phyloP scores from a whole-genome alignment of 2,888 invertebrate species.

The Luperina nickerlii region DNA sequence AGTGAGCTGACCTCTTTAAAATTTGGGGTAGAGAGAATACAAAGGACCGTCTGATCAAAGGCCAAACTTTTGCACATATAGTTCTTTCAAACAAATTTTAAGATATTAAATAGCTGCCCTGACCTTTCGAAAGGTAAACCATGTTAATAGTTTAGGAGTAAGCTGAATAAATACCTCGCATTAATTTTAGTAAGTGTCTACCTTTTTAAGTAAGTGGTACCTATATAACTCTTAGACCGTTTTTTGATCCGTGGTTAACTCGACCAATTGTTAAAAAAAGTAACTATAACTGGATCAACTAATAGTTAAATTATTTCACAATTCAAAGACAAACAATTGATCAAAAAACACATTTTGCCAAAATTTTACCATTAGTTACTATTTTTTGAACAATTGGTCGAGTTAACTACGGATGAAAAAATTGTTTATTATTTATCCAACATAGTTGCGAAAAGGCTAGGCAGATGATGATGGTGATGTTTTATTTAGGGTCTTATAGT shows the following conservation, averaged over 20 bases:
- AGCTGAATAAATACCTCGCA: not conserved
- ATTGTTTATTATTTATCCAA: not conserved
- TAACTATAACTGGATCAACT: too few species aligned
- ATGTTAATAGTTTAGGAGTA: constrained; percentile 5
- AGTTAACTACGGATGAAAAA: not conserved
- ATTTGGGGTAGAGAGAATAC: constrained; percentile 19
- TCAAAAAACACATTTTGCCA: too few species aligned
- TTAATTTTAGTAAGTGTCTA: not conserved
- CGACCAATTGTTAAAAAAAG: too few species aligned
- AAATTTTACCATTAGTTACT: too few species aligned
- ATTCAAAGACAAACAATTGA: too few species aligned
- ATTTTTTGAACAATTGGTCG: too few species aligned
- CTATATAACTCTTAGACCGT: too few species aligned
- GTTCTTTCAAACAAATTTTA: constrained; percentile 9
- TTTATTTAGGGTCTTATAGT: not conserved
- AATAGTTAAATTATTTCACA: too few species aligned
- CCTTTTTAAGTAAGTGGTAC: not conserved
- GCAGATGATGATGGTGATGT: too few species aligned
- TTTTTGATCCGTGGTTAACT: too few species aligned
- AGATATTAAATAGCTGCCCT: constrained; percentile 30
- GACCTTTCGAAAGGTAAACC: constrained; percentile 11
- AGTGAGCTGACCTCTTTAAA: constrained; percentile 24
- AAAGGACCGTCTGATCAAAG: constrained; percentile 36
- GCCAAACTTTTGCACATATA: constrained; percentile 29
- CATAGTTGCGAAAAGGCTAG: too few species aligned